Conservation (phyloP, 1,140 invertebrate species). For the Scylla paramamosain region DNA sequence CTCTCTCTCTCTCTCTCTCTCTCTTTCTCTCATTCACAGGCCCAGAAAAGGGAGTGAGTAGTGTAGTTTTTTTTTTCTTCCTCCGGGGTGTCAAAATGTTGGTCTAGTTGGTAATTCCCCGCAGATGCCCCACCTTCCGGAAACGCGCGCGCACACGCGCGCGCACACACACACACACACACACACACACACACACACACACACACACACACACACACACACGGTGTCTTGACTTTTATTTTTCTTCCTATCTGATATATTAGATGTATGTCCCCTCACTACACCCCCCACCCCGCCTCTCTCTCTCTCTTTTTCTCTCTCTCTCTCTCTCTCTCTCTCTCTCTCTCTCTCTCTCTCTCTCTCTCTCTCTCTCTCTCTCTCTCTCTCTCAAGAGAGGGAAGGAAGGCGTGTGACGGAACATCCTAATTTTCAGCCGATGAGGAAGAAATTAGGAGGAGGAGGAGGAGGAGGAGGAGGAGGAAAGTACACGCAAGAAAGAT, state of each 20-base stretch:
- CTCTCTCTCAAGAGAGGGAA: not conserved
- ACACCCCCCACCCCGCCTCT: not conserved
- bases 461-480: slow-evolving; percentile 14
- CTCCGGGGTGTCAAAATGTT: not conserved
- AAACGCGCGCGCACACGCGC: not conserved
- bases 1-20: not conserved
- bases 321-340: not conserved
- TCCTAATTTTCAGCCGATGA: not conserved
- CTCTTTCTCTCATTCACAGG: not conserved
- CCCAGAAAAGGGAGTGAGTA: not conserved
- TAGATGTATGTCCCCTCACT: not conserved
- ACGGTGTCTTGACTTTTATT: not conserved
- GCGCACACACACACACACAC: slow-evolving; percentile 33
- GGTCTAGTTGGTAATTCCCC: not conserved
- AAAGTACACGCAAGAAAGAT: not conserved
- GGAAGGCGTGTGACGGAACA: not conserved
- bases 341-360: not conserved
- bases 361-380: not conserved
- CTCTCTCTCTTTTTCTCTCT: not conserved
- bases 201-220: no score
- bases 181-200: not conserved
- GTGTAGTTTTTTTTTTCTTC: not conserved
- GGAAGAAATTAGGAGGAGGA: not conserved
- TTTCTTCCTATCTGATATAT: not conserved
- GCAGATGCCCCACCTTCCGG: not conserved